Evolutionary conservation across 2,797 vertebrate species (phyloP).

Genomic region (Limnodromus scolopaceus): DNA sequence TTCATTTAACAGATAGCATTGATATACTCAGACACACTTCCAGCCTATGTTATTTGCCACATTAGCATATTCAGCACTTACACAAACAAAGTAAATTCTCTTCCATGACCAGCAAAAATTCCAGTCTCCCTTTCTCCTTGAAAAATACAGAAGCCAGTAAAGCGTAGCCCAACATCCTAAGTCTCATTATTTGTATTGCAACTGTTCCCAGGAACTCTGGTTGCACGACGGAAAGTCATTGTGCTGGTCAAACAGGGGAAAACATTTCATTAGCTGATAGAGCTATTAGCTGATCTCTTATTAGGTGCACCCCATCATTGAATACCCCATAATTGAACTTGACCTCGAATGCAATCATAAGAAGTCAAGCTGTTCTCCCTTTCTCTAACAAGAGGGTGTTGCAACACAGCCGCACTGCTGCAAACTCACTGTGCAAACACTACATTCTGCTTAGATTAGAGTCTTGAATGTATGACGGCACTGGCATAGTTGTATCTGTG

Average conservation of each 20-base stretch:
- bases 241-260: not conserved
- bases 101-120: not conserved
- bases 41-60: not conserved
- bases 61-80: not conserved
- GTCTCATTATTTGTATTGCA: not conserved
- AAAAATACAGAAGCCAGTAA: not conserved
- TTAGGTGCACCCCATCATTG: not conserved
- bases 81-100: not conserved
- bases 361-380: not conserved
- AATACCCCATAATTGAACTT: not conserved
- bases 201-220: not conserved
- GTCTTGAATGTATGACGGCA: not conserved
- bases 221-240: not conserved
- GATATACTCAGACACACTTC: not conserved
- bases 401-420: not conserved
- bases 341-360: not conserved
- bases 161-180: not conserved
- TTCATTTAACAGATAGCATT: not conserved
- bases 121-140: not conserved
- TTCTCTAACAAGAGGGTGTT: not conserved
- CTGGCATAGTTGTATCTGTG: not conserved
- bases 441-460: not conserved
- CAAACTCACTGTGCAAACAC: not conserved
- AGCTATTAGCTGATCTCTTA: not conserved
- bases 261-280: slow-evolving; percentile 4